Evolutionary conservation across 2,797 vertebrate species (phyloP).

Genomic region (Esox masquinongy): DNA sequence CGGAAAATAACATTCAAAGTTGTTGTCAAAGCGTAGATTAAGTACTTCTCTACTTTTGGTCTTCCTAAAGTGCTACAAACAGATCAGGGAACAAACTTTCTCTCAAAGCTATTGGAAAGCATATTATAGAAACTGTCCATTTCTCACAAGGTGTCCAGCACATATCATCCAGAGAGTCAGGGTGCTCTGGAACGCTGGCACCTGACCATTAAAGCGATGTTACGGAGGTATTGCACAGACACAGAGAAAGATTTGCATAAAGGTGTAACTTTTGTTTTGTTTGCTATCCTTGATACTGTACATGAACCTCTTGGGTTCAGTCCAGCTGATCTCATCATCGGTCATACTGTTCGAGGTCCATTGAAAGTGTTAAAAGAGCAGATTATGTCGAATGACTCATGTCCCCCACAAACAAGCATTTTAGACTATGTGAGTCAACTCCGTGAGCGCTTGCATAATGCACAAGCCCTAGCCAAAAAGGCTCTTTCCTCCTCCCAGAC

Average conservation of each 20-base stretch:
- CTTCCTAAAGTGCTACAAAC: too few species aligned
- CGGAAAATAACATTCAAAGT: not conserved
- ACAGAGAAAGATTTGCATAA: constrained; percentile 17
- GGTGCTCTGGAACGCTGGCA: constrained; percentile 4
- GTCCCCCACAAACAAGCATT: not conserved
- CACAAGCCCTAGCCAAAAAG: not conserved
- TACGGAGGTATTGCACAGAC: constrained; percentile 3
- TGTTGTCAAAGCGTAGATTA: not conserved
- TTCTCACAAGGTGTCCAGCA: not conserved
- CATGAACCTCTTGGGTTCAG: constrained; percentile 27
- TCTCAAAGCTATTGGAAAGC: not conserved
- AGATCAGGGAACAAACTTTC: constrained; percentile 18
- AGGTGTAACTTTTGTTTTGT: constrained; percentile 13
- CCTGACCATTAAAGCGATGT: constrained; percentile 8
- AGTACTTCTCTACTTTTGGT: not conserved
- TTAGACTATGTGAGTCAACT: constrained; percentile 11
- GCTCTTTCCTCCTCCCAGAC: not conserved
- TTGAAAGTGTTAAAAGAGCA: constrained; percentile 12
- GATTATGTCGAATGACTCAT: too few species aligned
- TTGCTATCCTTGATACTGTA: constrained; percentile 8
- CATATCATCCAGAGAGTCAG: constrained; percentile 22
- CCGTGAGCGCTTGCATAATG: not conserved
- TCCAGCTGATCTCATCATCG: constrained; percentile 10
- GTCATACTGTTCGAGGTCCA: too few species aligned
- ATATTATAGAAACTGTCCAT: not conserved